A percentile compares a stretch with the other conserved stretches of the same genome.
phyloP scores from a whole-genome alignment of 2,888 invertebrate genomes.

The Drosophila kokeensis region DNA sequence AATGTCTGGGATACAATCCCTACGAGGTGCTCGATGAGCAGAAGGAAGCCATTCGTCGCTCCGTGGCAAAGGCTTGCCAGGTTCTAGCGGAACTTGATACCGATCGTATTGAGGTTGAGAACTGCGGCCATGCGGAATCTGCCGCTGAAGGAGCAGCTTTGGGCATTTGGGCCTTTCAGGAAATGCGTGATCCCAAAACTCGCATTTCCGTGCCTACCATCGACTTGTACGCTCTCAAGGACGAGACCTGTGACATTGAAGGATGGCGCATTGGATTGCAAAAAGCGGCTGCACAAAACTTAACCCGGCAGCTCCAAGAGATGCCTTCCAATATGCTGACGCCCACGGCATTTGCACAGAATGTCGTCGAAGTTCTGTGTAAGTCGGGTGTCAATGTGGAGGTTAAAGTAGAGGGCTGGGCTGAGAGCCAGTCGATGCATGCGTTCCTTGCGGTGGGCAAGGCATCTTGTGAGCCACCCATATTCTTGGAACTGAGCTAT shows the following conservation, averaged over 20 bases:
- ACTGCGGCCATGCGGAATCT: conserved; percentile 90
- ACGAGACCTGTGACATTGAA: conserved; percentile 88
- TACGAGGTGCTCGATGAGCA: conserved; percentile 90
- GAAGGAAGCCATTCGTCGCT: conserved; percentile 90
- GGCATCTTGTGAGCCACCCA: conserved; percentile 92
- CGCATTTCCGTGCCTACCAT: conserved; percentile 77
- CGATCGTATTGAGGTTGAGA: conserved; percentile 89
- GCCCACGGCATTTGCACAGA: conserved; percentile 91
- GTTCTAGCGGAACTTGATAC: conserved; percentile 87
- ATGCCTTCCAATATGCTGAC: conserved; percentile 92
- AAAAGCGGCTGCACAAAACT: conserved; percentile 92
- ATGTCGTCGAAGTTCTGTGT: conserved; percentile 85
- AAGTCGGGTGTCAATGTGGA: conserved; percentile 83
- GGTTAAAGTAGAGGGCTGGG: conserved; percentile 87
- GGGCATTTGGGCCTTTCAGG: conserved; percentile 90
- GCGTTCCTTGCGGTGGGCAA: conserved; percentile 91
- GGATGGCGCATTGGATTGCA: conserved; percentile 90
- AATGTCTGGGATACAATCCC: conserved; percentile 88
- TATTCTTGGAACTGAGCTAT: conserved; percentile 92
- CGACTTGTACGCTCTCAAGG: conserved; percentile 86
- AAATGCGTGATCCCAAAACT: conserved; percentile 72
- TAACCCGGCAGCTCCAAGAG: conserved; percentile 91
- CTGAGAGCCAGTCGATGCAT: conserved; percentile 91
- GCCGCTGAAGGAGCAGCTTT: conserved; percentile 92
- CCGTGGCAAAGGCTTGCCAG: conserved; percentile 88